Evolutionary conservation across 2,113 vertebrate genomes (phyloP), one percentile per base, ranked within the genome.

Genomic region (Lutjanus erythropterus): DNA sequence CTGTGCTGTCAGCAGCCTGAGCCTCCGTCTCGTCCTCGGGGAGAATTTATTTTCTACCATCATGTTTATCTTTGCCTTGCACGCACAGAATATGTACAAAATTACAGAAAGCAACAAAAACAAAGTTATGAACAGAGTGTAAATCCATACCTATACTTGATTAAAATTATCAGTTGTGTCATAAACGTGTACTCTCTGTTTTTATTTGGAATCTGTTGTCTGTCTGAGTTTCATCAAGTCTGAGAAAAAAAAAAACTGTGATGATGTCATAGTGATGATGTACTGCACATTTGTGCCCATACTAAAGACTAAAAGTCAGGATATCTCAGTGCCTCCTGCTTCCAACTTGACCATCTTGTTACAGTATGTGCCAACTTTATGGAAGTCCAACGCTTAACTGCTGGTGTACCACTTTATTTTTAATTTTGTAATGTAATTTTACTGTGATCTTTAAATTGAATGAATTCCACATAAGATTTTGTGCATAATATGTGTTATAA

Each of bases 71-170:
- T 93, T 92, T 91, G 93, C 93, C 91, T 93, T 95, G n/a, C n/a
- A 95, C 94, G 92, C 88, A 89, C 90, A 91, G 84, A 94, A 91
- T 89, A 93, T 95, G 89, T 94, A 93, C 84, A 94, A 93, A 94
- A 94, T 31, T 27, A 89, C 60, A 81, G 65, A 60, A 83, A 80
- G 65, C 27, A 85, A 85, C 62, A 81, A 69, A 86, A 84, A 80
- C 65, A 78, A 85, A 87, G 59, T 78, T 83, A 89, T 82, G 87
- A 93, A 85, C 89, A 90, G 84, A 93, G 88, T 91, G 69, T 91
- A 93, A 93, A 94, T 91, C 88, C 78, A 85, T 87, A 92, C 85
- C 88, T 94, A 91, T 94, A 93, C 92, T 93, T 95, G 90, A 94
- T 93, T 94, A 94, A 94, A 93, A 91, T 31, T 7, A 80, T 89